Evolutionary conservation across 2,888 invertebrate genomes (phyloP).

Genomic region (Acrobasis consociella): DNA sequence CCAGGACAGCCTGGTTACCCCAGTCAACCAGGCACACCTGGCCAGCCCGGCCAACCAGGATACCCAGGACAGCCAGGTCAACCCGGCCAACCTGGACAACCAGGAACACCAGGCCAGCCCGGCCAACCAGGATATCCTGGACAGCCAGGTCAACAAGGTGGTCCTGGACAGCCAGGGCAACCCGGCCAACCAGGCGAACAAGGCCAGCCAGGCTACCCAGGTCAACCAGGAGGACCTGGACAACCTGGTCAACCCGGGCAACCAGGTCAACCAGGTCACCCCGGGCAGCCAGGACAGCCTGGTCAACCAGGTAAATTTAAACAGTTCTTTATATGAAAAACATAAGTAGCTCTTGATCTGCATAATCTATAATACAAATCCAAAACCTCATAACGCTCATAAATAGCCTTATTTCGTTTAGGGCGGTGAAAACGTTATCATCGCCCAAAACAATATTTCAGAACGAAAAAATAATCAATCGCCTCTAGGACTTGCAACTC

Average conservation of each 20-base stretch:
- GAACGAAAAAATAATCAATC: too few relatives aligned
- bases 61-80: conserved; percentile 39
- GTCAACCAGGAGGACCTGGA: conserved; percentile 39
- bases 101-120: conserved; percentile 34
- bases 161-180: conserved; percentile 39
- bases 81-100: conserved; percentile 30
- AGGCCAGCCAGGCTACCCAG: conserved; percentile 31
- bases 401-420: too few relatives aligned
- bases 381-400: too few relatives aligned
- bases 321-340: neutral
- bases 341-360: too few relatives aligned
- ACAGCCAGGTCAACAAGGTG: conserved; percentile 34
- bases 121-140: conserved; percentile 37
- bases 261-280: conserved; percentile 41
- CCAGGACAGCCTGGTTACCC: conserved; percentile 65
- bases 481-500: too few relatives aligned
- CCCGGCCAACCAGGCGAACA: conserved; percentile 32
- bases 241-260: conserved; percentile 45
- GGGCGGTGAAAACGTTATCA: too few relatives aligned
- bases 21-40: conserved; percentile 35
- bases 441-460: too few relatives aligned
- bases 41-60: conserved; percentile 33
- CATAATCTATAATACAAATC: too few relatives aligned
- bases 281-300: conserved; percentile 37
- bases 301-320: conserved; percentile 30